A percentile compares a stretch with the other conserved stretches of the same genome.
phyloP scores from a whole-genome alignment of 2,113 vertebrate species.

The Tragelaphus imberbis region DNA sequence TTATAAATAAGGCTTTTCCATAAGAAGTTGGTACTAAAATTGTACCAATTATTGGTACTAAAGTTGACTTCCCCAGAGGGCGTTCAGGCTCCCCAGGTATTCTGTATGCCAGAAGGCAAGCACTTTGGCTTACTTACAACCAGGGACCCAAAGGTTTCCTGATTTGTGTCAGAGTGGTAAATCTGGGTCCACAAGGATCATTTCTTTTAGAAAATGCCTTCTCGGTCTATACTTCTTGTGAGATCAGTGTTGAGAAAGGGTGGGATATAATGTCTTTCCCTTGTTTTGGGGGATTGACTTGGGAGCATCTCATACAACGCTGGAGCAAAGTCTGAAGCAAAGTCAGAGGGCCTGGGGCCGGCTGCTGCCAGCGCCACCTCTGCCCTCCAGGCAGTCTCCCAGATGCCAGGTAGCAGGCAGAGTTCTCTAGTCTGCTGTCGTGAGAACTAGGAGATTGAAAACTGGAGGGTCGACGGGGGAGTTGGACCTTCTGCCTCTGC shows the following conservation, averaged over 20 bases:
- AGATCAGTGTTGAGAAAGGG: background rate
- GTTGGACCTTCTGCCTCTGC: background rate
- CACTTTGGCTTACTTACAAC: background rate
- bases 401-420: background rate
- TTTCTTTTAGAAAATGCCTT: background rate
- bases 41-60: background rate
- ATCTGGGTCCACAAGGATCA: background rate
- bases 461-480: background rate
- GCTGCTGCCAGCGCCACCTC: accelerated
- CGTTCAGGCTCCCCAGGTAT: background rate
- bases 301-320: background rate
- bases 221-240: background rate
- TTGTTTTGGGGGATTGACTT: background rate
- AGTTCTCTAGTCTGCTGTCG: background rate
- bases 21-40: background rate
- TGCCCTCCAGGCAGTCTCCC: background rate
- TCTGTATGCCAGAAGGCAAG: background rate
- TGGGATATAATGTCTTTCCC: background rate
- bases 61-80: background rate
- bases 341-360: background rate
- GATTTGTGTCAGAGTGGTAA: background rate
- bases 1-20: background rate
- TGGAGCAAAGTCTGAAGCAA: background rate
- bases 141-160: background rate
- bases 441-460: background rate